phyloP scores from a whole-genome alignment of 2,113 vertebrate genomes.

The Nettapus auritus region DNA sequence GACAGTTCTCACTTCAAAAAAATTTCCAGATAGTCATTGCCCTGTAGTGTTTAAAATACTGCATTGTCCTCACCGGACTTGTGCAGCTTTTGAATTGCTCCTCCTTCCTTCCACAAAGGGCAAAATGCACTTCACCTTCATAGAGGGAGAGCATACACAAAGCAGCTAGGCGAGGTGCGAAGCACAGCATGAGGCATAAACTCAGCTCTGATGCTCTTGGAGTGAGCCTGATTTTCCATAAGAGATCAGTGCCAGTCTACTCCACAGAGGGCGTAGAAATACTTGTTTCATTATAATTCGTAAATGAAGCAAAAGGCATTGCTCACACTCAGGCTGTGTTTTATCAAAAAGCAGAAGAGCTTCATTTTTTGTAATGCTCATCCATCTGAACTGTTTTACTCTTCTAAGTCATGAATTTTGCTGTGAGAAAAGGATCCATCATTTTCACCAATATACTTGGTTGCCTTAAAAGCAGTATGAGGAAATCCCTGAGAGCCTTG shows the following conservation, averaged over 20 bases:
- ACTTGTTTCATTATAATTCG: neutral
- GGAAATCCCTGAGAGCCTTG: conserved; percentile 54
- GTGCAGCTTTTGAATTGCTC: neutral
- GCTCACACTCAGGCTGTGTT: neutral
- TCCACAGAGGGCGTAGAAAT: neutral
- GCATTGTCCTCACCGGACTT: neutral
- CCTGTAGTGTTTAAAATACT: neutral
- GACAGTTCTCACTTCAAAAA: neutral
- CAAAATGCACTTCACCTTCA: neutral
- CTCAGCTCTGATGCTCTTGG: neutral
- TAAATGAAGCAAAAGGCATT: neutral
- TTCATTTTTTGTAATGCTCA: neutral
- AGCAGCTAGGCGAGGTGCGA: neutral
- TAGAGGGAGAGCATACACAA: neutral
- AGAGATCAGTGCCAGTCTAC: neutral
- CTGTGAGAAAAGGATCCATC: neutral
- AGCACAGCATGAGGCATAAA: neutral
- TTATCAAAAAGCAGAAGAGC: neutral
- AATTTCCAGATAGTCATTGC: neutral
- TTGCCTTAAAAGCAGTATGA: conserved; percentile 50
- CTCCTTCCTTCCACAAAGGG: neutral
- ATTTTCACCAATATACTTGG: conserved; percentile 27
- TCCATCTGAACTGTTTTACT: neutral
- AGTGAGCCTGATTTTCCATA: neutral
- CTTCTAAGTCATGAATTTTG: neutral